Evolutionary conservation across 1,140 invertebrate species (phyloP), one percentile per base, ranked within the genome.

Genomic region (Diachasma alloeum): DNA sequence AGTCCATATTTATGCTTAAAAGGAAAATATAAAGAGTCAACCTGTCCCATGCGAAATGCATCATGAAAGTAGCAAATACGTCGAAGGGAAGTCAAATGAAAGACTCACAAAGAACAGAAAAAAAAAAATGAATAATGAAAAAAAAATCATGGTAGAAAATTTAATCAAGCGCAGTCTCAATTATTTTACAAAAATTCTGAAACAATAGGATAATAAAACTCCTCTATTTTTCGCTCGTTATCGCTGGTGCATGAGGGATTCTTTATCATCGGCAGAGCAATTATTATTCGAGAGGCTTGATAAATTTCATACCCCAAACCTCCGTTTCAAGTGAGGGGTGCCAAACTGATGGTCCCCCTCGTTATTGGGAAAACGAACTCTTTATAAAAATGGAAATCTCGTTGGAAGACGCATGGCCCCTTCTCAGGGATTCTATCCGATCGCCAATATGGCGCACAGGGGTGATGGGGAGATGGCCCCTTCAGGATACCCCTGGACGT

Each of bases 361-460:
- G 77, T 78, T 78, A 78, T 75, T 75, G 72, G 72, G 48, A 36
- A 67, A 72, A 68, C 48, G 37, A 69, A 39, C 53, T 78, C 77
- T 78, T 78, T 75, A 78, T 75, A 75, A 78, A 78, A 78, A 78
- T 78, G 77, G 73, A 78, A 78, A 78, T 78, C 71, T 72, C 37
- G 9, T 31, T 42, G 66, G 73, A 78, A 78, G 77, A 78, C 73
- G 77, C 77, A 78, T 78, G 42, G 53, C 39, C 70, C 48, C 68
- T 71, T 68, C 70, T 75, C 73, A 68, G 24, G 73, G 68, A 78
- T 75, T 75, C 68, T 63, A 75, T 66, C 42, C 73, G 73, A 78
- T 78, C 73, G 74, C 44, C 77, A 78, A 78, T 78, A 78, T 75
- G 77, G 77, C 48, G 72, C 22, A 36, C 48, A 71, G 63, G 63